Evolutionary conservation across 2,888 invertebrate genomes (phyloP), one percentile per base, ranked within the genome.

Genomic region (Nycteola revayana): DNA sequence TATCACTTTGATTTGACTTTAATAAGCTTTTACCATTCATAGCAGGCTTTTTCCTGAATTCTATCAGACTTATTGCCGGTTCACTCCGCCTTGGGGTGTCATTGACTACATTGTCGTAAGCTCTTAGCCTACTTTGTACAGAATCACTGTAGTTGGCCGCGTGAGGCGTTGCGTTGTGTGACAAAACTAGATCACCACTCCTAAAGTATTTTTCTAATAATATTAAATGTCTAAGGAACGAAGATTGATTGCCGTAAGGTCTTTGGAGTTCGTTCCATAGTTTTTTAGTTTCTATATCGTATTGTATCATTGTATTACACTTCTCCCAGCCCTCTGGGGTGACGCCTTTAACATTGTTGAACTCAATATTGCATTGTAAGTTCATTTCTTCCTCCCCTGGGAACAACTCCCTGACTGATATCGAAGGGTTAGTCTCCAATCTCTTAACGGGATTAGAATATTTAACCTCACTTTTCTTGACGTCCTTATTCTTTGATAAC

Each of bases 251-350:
- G 1, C 96, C 96, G 56, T 96, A 96, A 0, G 96, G 96, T 66
- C 95, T 92, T 64, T 96, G 95, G 22, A 96, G 71, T 53, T 95
- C 94, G 43, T 94, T 93, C 95, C 95, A 96, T 1, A 96, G 83
- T 3, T 91, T 90, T 38, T 94, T 94, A 0, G 95, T 96, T n/a
- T 95, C 94, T 7, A 91, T 88, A 60, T 96, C 96, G 49, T 95
- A 96, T 60, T 96, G 95, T 32, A 96, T 92, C 57, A 93, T 91
- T 0, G 94, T 91, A 47, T 91, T 92, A 50, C 95, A 94, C 42
- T 94, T 94, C 53, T 95, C 95, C 95, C 96, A 96, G 0, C 95
- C 95, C 60, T 95, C 95, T 0, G 94, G 94, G 0, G 95, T 95
- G 0, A 93, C 90, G 0, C 93, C 94, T 56, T 92, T 91, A 0